Evolutionary conservation across 2,797 vertebrate genomes (phyloP), one percentile per base, ranked within the genome.

Genomic region (Clarias platycephalus): DNA sequence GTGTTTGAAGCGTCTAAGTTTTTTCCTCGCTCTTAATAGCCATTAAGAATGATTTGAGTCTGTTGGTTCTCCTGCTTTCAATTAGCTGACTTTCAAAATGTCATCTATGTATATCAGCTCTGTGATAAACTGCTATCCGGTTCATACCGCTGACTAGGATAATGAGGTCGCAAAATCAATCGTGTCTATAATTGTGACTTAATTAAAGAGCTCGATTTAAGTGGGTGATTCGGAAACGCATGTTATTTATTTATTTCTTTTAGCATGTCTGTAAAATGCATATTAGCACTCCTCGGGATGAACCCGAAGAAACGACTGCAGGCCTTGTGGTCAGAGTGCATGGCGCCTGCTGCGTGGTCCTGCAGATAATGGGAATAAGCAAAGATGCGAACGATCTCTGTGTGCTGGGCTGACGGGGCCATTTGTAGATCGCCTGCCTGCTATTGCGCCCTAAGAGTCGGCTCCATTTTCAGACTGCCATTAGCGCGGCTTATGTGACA

Each of bases 311-410:
- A 40, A 62, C 76, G 44, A 58, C 57, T 40, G 58, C 57, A 78
- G 57, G 57, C 76, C 44, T 72, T 66, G 53, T 53, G 82, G 81
- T 81, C 87, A 8, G 68, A 1, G 63, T n/a, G 24, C 22, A 20
- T 57, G 57, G 18, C 18, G 58, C 78, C 75, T 34, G 26, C 72
- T 66, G 86, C 80, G 37, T 70, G 70, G 79, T 70, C 82, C 87
- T 88, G 85, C 58, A 79, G 83, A 85, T 91, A 89, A 89, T 89
- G 68, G 86, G 82, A 87, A 89, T 86, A 89, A 86, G 88, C 86
- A 85, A 75, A 60, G 84, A 87, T 83, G 80, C 83, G 86, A 90
- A 88, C 82, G 83, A 86, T 87, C 84, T 87, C 84, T 60, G 79
- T 77, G 83, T 86, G 82, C 37, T 8, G 34, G 31, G 86, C 84